These are phyloP conservation scores for Piezodorus guildinii DNA, from an alignment of 1,140 invertebrate species.

Conservation along the genomic window DNA sequence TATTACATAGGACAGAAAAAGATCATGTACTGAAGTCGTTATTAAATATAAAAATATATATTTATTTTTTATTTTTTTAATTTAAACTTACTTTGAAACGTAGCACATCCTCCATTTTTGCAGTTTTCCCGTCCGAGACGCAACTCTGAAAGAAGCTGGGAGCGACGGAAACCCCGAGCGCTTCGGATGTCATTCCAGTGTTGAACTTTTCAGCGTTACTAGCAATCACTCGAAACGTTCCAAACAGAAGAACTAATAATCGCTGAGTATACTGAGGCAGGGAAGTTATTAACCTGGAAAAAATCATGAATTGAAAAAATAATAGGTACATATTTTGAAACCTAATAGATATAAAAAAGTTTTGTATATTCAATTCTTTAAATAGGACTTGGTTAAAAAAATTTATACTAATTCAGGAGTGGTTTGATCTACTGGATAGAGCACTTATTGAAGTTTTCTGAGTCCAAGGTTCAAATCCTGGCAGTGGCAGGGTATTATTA, in stretches of 20 bases:
- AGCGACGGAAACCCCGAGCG: conserved; percentile 86
- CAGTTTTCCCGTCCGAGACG: conserved; percentile 83
- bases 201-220: conserved; percentile 78
- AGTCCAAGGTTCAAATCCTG: too few relatives aligned
- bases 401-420: too few relatives aligned
- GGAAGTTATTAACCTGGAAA: conserved; percentile 71
- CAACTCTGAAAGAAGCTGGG: conserved; percentile 97
- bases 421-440: too few relatives aligned
- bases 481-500: too few relatives aligned
- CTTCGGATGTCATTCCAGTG: conserved; percentile 93
- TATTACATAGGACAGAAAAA: not conserved
- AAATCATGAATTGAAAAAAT: not conserved
- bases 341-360: too few relatives aligned
- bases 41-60: not conserved
- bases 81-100: conserved; percentile 72
- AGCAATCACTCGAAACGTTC: conserved; percentile 92
- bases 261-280: conserved; percentile 83
- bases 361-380: too few relatives aligned
- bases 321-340: too few relatives aligned
- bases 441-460: too few relatives aligned
- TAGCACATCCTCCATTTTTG: conserved; percentile 88
- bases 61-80: not conserved
- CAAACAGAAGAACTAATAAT: conserved; percentile 86
- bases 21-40: too few relatives aligned
- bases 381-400: too few relatives aligned